These are phyloP conservation scores for Cryptus viduatorius DNA, from an alignment of 2,888 invertebrate species.

Conservation along the genomic window DNA sequence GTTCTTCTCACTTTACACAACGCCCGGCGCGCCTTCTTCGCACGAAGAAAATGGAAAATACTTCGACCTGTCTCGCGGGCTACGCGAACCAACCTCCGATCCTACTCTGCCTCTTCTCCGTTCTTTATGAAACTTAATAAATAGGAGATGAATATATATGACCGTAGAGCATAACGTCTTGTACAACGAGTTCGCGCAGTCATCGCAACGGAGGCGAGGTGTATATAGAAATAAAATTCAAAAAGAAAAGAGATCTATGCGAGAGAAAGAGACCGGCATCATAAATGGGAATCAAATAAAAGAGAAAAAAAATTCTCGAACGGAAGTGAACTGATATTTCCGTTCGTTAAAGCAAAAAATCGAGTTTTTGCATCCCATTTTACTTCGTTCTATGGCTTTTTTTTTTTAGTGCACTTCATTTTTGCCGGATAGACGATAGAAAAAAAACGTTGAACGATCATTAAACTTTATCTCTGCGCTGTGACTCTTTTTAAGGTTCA, in stretches of 20 bases:
- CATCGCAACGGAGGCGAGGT: constrained; percentile 28
- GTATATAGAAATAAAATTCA: constrained; percentile 24
- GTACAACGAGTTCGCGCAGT: constrained; percentile 1
- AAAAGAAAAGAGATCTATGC: constrained; percentile 8
- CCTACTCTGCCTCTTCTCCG: constrained; percentile 52
- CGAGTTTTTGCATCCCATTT: background rate
- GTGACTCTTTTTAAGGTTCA: no score
- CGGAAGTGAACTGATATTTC: background rate
- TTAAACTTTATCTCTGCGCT: no score
- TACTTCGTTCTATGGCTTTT: background rate
- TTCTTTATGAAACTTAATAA: constrained; percentile 83
- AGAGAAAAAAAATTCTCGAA: background rate
- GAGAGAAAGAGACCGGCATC: constrained; percentile 4
- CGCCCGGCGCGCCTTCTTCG: constrained; percentile 66
- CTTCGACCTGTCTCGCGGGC: constrained; percentile 47
- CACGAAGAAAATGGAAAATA: constrained; percentile 83
- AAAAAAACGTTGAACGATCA: no score
- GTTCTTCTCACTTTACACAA: constrained; percentile 53
- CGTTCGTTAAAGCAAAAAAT: background rate
- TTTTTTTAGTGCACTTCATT: background rate
- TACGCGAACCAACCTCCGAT: constrained; percentile 47
- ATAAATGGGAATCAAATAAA: constrained; percentile 12
- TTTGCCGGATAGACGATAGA: no score
- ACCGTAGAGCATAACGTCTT: constrained; percentile 29
- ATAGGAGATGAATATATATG: constrained; percentile 76